Evolutionary conservation across 2,113 vertebrate genomes (phyloP), one percentile per base, ranked within the genome.

Genomic region (Poeciliopsis retropinna): DNA sequence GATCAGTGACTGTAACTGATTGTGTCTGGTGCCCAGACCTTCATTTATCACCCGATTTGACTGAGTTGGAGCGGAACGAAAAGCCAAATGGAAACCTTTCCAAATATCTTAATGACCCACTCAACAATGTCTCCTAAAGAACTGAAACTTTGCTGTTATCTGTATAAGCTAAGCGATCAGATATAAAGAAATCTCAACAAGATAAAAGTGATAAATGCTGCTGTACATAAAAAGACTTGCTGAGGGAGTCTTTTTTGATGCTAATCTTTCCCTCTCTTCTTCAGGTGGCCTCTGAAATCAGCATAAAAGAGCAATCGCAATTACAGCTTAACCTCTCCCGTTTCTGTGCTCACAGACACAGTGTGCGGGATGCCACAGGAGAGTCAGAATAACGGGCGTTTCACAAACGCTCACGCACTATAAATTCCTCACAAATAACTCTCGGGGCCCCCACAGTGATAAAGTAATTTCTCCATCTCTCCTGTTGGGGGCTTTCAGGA

Each of bases 391-490:
- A 88, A 89, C 85, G 85, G 86, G 85, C 88, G 88, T 87, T 90
- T 92, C 87, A 87, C 89, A 85, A 85, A 81, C 84, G 89, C 92
- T 86, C 81, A 86, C 82, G 65, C 88, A 78, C 72, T 29, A 72
- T 84, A 67, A 88, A 91, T 91, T 89, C 81, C 84, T 82, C 80
- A 76, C 89, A 90, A 91, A 91, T 91, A 91, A 92, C 89, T 91
- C 91, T 89, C 70, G 13, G 85, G 87, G 37, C 13, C 64, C 87
- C 91, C 88, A 90, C 90, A 85, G 91, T 84, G 90, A 91, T 92
- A 91, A 93, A 93, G 90, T 91, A 84, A 93, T 93, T 93, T 88
- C 91, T 92, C 85, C 89, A 80, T 91, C 88, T 91, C 89, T 91
- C 89, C 89, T 89, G 90, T 91, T 79, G 85, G 82, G 80, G 86